These are phyloP conservation scores for Styela clava DNA, from an alignment of 23 tunicate genomes.

Conservation along the genomic window DNA sequence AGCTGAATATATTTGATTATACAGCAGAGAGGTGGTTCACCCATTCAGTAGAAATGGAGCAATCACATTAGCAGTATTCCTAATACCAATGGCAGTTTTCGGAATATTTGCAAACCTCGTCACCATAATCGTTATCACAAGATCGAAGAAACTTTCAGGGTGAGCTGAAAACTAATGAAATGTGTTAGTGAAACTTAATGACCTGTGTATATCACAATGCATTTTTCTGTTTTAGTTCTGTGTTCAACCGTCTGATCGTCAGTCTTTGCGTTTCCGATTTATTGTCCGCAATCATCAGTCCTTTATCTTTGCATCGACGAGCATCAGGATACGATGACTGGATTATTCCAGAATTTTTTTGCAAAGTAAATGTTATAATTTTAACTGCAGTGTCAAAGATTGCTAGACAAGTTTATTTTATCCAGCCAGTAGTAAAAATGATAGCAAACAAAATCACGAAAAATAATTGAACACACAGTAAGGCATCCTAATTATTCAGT, in stretches of 20 bases:
- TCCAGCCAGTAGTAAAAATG: too few species aligned
- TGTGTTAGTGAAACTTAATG: too few species aligned
- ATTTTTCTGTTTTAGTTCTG: not conserved
- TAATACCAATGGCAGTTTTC: not conserved
- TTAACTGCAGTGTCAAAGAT: too few species aligned
- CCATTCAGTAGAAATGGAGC: not conserved
- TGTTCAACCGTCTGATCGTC: not conserved
- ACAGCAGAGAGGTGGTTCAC: not conserved
- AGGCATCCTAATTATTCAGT: too few species aligned
- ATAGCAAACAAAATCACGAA: too few species aligned
- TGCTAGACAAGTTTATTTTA: too few species aligned
- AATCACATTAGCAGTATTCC: not conserved
- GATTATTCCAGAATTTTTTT: not conserved
- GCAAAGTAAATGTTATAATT: too few species aligned
- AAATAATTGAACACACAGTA: too few species aligned
- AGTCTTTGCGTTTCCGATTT: not conserved
- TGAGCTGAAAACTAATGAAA: too few species aligned
- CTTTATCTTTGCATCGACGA: not conserved
- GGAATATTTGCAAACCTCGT: not conserved
- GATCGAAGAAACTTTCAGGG: not conserved
- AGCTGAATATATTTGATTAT: too few species aligned
- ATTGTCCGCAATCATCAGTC: not conserved
- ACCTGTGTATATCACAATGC: too few species aligned
- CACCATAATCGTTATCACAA: not conserved
- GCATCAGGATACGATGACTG: not conserved